Percentiles rank a stretch among this genome's conserved stretches.
Evolutionary conservation across 2,888 invertebrate species (phyloP).

Genomic region (Spicauda simplicius): DNA sequence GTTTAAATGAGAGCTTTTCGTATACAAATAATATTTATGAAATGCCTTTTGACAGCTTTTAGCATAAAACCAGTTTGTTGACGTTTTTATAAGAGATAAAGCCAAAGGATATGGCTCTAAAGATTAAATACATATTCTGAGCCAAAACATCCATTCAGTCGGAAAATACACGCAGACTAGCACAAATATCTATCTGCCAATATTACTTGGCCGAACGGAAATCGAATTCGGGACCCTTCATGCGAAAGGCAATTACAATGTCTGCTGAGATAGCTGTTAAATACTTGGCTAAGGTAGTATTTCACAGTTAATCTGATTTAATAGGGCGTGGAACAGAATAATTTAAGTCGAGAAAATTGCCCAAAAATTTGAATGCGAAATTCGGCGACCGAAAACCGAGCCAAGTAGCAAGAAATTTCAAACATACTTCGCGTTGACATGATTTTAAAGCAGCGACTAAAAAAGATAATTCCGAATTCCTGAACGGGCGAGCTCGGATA

Average conservation of each 20-base stretch:
- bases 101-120: conserved; percentile 18
- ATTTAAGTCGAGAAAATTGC: conserved; percentile 21
- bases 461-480: conserved; percentile 46
- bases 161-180: conserved; percentile 29
- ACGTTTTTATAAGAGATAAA: conserved; percentile 25
- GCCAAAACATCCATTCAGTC: conserved; percentile 31
- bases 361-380: conserved; percentile 31
- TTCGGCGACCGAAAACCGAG: conserved; percentile 22
- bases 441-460: conserved; percentile 42
- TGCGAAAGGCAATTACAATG: conserved; percentile 31
- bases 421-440: conserved; percentile 39
- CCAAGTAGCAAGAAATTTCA: conserved; percentile 34
- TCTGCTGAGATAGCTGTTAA: conserved; percentile 18
- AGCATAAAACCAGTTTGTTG: conserved; percentile 21
- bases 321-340: conserved; percentile 14
- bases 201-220: conserved; percentile 31
- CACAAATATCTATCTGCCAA: conserved; percentile 31
- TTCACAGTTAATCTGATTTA: conserved; percentile 8
- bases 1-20: background rate
- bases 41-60: conserved; percentile 13
- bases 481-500: conserved; percentile 55
- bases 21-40: conserved; percentile 14
- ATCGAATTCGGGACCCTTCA: conserved; percentile 26
- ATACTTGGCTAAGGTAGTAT: conserved; percentile 15
- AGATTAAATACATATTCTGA: conserved; percentile 27